A percentile compares a stretch with the other conserved stretches of the same genome.
These are phyloP conservation scores for Scortum barcoo DNA, from an alignment of 2,113 vertebrate species.

Conservation along the genomic window DNA sequence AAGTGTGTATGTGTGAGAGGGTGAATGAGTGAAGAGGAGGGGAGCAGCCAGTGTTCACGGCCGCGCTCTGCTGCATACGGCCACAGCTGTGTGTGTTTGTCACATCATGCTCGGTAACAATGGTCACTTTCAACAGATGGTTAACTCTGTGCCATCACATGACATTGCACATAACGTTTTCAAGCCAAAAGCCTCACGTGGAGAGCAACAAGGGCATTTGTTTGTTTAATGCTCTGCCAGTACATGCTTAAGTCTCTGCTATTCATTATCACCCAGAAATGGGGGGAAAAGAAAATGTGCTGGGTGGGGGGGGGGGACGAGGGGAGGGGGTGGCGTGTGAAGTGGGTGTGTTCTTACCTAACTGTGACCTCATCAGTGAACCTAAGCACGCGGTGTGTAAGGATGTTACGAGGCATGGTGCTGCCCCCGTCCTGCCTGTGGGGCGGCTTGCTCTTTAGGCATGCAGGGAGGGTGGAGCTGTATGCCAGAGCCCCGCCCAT, in stretches of 20 bases:
- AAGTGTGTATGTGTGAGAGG: conserved; percentile 18
- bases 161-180: conserved; percentile 41
- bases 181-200: conserved; percentile 38
- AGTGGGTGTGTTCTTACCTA: conserved; percentile 86
- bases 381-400: conserved; percentile 86
- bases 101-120: conserved; percentile 44
- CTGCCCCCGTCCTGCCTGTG: conserved; percentile 87
- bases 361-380: conserved; percentile 87
- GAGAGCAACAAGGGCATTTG: conserved; percentile 23
- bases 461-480: conserved; percentile 93
- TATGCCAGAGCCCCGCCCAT: conserved; percentile 61
- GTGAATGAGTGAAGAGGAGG: conserved; percentile 32
- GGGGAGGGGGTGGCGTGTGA: neutral
- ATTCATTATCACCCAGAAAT: neutral
- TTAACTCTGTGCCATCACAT: conserved; percentile 41
- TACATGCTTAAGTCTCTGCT: conserved; percentile 28
- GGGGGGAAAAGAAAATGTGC: neutral
- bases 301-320: neutral
- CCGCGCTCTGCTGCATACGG: neutral
- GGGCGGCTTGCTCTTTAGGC: conserved; percentile 87
- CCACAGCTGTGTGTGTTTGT: conserved; percentile 32
- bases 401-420: conserved; percentile 83
- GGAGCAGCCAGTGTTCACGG: conserved; percentile 8
- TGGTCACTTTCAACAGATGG: conserved; percentile 56
- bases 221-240: conserved; percentile 42